A percentile compares a stretch with the other conserved stretches of the same genome.
Evolutionary conservation across 2,888 invertebrate genomes (phyloP).

Genomic region (Macaria notata): DNA sequence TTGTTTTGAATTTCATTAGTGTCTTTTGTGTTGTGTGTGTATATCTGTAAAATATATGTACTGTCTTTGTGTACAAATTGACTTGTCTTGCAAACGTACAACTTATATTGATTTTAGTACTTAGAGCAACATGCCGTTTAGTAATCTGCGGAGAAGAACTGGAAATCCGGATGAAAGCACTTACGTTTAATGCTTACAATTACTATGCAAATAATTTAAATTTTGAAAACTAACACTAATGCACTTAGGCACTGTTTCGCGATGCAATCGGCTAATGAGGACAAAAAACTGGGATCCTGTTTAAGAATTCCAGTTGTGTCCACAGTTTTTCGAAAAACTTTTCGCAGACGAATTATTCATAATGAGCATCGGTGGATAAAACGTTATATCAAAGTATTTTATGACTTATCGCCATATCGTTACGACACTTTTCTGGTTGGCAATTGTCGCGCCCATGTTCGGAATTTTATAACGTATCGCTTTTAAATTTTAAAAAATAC

Average conservation of each 20-base stretch:
- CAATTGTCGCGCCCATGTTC: conserved; percentile 60
- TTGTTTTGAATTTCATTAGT: no score
- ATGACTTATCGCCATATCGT: conserved; percentile 61
- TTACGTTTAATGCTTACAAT: conserved; percentile 17
- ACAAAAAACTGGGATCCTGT: conserved; percentile 55
- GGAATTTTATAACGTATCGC: conserved; percentile 63
- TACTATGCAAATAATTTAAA: conserved; percentile 34
- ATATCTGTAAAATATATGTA: no score
- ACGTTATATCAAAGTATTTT: conserved; percentile 57
- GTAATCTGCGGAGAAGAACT: neutral
- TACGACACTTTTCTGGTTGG: conserved; percentile 64
- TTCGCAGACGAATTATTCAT: conserved; percentile 71
- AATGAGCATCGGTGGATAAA: conserved; percentile 60
- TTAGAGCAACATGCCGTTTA: conserved; percentile 3
- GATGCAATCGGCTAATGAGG: conserved; percentile 50
- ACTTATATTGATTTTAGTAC: conserved; percentile 12
- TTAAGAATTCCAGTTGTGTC: conserved; percentile 72
- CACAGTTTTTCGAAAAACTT: conserved; percentile 70
- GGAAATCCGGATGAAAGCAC: conserved; percentile 14
- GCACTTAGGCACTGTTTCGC: conserved; percentile 42
- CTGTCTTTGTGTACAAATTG: neutral
- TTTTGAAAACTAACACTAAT: conserved; percentile 44
- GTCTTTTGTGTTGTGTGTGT: no score
- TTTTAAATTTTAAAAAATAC: conserved; percentile 58
- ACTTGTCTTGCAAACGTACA: neutral